Base-by-base conservation (phyloP, 2,888 invertebrate genomes). In the Melanophora roralis region DNA sequence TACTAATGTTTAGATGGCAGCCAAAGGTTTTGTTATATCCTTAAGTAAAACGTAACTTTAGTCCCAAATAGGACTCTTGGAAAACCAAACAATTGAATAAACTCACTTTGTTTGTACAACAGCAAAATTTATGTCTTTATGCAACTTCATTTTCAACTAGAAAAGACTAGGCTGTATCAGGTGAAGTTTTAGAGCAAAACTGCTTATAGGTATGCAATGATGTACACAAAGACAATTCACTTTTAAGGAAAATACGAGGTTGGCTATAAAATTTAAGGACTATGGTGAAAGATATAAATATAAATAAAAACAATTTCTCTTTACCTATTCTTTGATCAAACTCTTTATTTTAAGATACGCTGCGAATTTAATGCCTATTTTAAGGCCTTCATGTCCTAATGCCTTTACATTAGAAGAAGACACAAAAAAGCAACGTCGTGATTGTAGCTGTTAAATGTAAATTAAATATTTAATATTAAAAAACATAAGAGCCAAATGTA, bases 121-220 rank as follows among this genome's bases (percentile, higher is more conserved):
- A 38, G n/a, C 27, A 27, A 51, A 71, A 51, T 71, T 60, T 51
- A 51, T 32, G 69, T 71, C 27, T 51, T 47, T 51, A n/a, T n/a
- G 32, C 40, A 71, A 40, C 27, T 32, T 34, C 53, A 43, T 53
- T 53, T 32, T 19, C 5, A n/a, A 3, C 19, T 9, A 19, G 9
- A 19, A 16, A 19, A 45, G 11, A 2, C 11, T 19, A 9, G 19
- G 2, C 19, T 45, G 36, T 45, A 6, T 27, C 3, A 19, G 9
- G 19, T 43, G 14, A 43, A 43, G 43, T 7, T 14, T 43, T 43
- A 1, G 2, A 43, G 0, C 4, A 14, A 6, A 14, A 6, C 14
- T 1, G 14, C 3, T 12, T 6, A 60, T 32, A 14, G n/a, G 0
- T 43, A 19, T 47, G 32, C 32, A 47, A 8, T 19, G 19, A 19